A percentile compares a stretch with the other conserved stretches of the same genome.
Conservation (phyloP, 2,113 vertebrate species). For the Ageneiosus marmoratus region DNA sequence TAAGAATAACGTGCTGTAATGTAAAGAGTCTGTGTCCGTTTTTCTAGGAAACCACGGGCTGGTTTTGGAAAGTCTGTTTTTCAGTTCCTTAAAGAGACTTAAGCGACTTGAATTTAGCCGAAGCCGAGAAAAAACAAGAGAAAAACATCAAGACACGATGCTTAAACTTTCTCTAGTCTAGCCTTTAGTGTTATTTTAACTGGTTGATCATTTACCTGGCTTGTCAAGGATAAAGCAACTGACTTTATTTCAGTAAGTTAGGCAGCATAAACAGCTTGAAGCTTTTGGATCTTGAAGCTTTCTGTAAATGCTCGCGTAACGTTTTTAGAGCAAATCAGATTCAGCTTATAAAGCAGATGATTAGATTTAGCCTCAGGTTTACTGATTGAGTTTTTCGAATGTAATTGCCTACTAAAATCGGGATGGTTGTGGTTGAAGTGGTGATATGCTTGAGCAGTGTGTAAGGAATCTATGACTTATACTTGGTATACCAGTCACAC, state of each 20-base stretch:
- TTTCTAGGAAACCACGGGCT: constrained; percentile 1
- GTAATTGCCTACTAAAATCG: not conserved
- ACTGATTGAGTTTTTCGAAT: not conserved
- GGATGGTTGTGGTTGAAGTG: not conserved
- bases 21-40: not conserved
- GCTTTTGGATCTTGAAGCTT: not conserved
- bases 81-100: not conserved
- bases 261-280: not conserved
- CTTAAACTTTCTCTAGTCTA: not conserved
- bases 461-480: constrained; percentile 48
- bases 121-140: not conserved
- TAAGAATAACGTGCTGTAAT: not conserved
- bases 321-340: not conserved
- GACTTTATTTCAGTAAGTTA: not conserved
- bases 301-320: not conserved
- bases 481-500: constrained; percentile 34
- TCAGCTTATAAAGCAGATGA: too few species aligned
- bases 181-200: not conserved
- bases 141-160: not conserved
- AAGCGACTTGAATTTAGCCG: not conserved
- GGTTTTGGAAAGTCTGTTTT: not conserved
- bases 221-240: not conserved
- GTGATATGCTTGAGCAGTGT: constrained; percentile 1
- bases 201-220: not conserved
- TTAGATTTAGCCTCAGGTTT: not conserved